A percentile compares a stretch with the other conserved stretches of the same genome.
Evolutionary conservation across 2,113 vertebrate genomes (phyloP).

Genomic region (Sceloporus undulatus): DNA sequence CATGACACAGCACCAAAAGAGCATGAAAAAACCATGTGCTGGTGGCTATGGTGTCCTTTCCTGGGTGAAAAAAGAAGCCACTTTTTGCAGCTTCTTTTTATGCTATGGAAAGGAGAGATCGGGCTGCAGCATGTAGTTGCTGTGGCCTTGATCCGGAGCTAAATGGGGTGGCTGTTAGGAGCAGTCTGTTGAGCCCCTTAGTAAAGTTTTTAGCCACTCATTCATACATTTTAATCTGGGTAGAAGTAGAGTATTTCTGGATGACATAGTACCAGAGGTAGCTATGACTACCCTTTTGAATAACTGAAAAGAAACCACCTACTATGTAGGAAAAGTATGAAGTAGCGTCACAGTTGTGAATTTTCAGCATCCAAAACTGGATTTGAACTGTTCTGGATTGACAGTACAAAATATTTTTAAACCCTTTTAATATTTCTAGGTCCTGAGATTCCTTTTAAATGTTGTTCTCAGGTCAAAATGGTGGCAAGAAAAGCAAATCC

Average conservation of each 20-base stretch:
- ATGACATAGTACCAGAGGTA: background rate
- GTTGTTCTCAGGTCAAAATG: slow-evolving; percentile 9
- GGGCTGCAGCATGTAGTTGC: no score
- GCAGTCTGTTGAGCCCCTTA: no score
- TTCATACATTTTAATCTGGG: background rate
- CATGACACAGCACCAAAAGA: no score
- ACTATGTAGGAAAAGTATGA: background rate
- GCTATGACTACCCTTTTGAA: slow-evolving; percentile 10
- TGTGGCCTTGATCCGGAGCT: no score
- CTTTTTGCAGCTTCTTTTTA: no score
- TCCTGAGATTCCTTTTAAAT: slow-evolving; percentile 19
- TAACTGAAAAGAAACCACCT: background rate
- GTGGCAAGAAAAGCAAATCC: slow-evolving; percentile 8
- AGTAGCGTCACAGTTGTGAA: background rate
- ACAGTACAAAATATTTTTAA: background rate
- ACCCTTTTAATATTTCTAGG: slow-evolving; percentile 14
- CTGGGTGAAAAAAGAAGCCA: no score
- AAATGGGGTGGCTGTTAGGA: no score
- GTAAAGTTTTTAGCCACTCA: background rate
- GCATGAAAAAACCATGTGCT: no score
- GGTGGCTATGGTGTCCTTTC: no score
- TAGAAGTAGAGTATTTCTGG: background rate
- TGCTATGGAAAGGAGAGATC: no score
- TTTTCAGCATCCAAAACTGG: slow-evolving; percentile 6
- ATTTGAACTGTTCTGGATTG: background rate